phyloP scores from a whole-genome alignment of 2,888 invertebrate genomes.

The Aphrophora alni region DNA sequence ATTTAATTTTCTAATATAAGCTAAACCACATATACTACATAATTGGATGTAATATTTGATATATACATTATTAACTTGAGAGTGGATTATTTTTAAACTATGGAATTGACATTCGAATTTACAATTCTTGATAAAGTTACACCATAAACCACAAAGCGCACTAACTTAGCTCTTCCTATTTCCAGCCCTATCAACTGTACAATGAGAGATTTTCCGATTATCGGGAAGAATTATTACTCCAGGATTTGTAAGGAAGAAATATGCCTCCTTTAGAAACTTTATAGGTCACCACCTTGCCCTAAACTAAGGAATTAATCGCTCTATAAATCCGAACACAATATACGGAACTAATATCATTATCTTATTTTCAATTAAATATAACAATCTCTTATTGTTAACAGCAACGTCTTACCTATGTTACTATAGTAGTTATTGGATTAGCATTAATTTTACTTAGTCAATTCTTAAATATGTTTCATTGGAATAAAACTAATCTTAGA shows the following conservation, averaged over 20 bases:
- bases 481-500: too few species aligned
- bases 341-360: background rate
- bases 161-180: background rate
- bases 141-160: background rate
- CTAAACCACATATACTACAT: too few species aligned
- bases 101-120: background rate
- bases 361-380: too few species aligned
- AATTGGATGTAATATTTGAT: too few species aligned
- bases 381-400: too few species aligned
- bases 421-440: too few species aligned
- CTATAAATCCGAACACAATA: background rate
- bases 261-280: background rate
- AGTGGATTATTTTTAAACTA: background rate
- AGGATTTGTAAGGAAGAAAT: conserved; percentile 6
- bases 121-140: background rate
- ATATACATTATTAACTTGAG: too few species aligned
- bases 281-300: background rate
- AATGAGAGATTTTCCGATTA: background rate
- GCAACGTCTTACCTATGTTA: too few species aligned
- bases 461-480: too few species aligned
- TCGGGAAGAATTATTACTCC: background rate
- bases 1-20: too few species aligned
- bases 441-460: too few species aligned
- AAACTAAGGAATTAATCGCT: background rate
- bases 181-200: background rate